These are phyloP conservation scores for Leptura quadrifasciata DNA, from an alignment of 2,888 invertebrate species.

Conservation along the genomic window DNA sequence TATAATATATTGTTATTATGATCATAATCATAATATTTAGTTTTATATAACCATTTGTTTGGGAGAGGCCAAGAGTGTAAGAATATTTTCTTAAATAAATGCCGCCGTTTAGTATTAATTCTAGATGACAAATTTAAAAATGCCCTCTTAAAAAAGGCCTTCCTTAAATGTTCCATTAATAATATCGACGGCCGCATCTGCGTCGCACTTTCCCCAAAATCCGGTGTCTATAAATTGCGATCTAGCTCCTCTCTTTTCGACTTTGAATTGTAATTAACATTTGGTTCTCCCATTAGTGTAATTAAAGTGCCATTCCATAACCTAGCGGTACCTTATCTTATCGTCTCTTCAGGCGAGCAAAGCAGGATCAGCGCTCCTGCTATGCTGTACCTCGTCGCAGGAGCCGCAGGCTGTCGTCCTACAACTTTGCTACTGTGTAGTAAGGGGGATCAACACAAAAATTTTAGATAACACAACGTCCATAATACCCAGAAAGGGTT, in stretches of 20 bases:
- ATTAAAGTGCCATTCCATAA: constrained; percentile 84
- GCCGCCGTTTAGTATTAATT: constrained; percentile 5
- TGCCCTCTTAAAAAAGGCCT: constrained; percentile 31
- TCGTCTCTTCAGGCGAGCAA: constrained; percentile 38
- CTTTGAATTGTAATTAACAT: constrained; percentile 86
- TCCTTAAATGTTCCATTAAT: constrained; percentile 66
- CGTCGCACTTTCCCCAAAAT: constrained; percentile 66
- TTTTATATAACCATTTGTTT: no score
- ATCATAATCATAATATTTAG: no score
- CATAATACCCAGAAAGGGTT: not conserved
- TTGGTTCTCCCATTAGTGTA: constrained; percentile 85
- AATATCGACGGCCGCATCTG: constrained; percentile 72
- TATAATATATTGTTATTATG: no score
- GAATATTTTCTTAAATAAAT: constrained; percentile 10
- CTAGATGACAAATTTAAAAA: constrained; percentile 38
- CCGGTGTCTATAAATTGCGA: constrained; percentile 61
- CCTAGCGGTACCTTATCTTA: constrained; percentile 67
- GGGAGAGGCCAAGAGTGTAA: no score
- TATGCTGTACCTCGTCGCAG: constrained; percentile 37
- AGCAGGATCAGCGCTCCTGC: constrained; percentile 35
- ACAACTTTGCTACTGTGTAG: constrained; percentile 11
- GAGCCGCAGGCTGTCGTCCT: constrained; percentile 42
- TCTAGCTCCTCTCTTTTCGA: constrained; percentile 75
- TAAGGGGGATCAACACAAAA: constrained; percentile 21
- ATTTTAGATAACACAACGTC: constrained; percentile 28